Evolutionary conservation across 2,113 vertebrate genomes (phyloP).

Genomic region (Podarcis raffonei): DNA sequence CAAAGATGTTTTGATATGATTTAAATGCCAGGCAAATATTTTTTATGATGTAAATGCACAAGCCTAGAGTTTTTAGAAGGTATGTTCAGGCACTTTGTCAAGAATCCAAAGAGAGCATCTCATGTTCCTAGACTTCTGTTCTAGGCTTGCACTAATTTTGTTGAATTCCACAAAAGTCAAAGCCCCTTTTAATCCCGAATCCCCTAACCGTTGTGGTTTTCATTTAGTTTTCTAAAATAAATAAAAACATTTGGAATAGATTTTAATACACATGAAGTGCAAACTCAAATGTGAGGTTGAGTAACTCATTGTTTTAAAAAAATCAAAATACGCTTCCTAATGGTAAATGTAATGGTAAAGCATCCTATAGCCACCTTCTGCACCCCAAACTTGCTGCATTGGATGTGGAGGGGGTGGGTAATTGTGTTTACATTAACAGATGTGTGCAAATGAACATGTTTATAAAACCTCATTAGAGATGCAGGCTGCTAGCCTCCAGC

Average conservation of each 20-base stretch:
- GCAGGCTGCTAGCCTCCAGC: too few species aligned
- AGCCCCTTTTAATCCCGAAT: background rate
- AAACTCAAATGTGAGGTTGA: background rate
- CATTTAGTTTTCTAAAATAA: background rate
- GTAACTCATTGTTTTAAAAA: background rate
- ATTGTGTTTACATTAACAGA: too few species aligned
- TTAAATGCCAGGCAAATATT: background rate
- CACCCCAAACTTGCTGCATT: too few species aligned
- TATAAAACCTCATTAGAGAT: too few species aligned
- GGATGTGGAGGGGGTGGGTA: too few species aligned
- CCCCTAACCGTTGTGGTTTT: background rate
- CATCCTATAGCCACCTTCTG: too few species aligned
- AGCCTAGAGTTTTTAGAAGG: background rate
- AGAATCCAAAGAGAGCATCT: background rate
- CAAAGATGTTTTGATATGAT: background rate
- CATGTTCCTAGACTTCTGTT: background rate
- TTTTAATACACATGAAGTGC: background rate
- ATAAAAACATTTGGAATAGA: background rate
- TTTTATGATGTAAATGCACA: background rate
- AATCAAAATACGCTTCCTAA: background rate
- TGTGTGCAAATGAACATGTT: too few species aligned
- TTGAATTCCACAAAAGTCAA: background rate
- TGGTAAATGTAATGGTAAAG: background rate
- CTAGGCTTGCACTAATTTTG: background rate
- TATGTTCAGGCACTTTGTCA: constrained; percentile 4